Conservation (phyloP, 2,797 vertebrate species). For the Petrocephalus sullivani region DNA sequence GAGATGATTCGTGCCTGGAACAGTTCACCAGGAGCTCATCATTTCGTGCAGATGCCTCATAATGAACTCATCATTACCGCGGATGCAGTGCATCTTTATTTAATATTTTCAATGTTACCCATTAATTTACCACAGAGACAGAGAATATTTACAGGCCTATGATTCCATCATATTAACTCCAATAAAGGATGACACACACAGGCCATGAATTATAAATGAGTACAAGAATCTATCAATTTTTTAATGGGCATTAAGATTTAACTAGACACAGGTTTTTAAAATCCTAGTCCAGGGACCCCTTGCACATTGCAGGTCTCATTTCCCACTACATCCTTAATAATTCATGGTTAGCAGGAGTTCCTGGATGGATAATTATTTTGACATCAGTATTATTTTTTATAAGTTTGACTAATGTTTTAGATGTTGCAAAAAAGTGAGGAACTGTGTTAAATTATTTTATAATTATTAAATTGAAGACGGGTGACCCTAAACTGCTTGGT, state of each 20-base stretch:
- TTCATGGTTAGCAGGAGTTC: background rate
- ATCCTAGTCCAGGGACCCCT: background rate
- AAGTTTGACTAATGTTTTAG: background rate
- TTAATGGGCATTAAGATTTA: background rate
- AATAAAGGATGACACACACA: background rate
- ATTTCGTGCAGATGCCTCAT: background rate
- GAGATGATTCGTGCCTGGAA: background rate
- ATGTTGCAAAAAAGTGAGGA: background rate
- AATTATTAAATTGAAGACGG: background rate
- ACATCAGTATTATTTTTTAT: background rate
- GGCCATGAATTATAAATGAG: constrained; percentile 5
- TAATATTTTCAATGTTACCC: background rate
- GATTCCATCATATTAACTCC: background rate
- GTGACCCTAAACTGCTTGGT: background rate
- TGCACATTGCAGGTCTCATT: background rate
- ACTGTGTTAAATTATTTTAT: background rate
- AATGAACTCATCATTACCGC: background rate
- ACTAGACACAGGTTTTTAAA: background rate
- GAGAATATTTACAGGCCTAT: background rate
- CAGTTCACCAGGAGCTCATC: background rate
- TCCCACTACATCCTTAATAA: background rate
- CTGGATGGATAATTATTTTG: background rate
- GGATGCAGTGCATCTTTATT: background rate
- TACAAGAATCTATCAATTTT: background rate
- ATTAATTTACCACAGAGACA: background rate